phyloP scores from a whole-genome alignment of 2,797 vertebrate genomes.

The Phataginus tricuspis region DNA sequence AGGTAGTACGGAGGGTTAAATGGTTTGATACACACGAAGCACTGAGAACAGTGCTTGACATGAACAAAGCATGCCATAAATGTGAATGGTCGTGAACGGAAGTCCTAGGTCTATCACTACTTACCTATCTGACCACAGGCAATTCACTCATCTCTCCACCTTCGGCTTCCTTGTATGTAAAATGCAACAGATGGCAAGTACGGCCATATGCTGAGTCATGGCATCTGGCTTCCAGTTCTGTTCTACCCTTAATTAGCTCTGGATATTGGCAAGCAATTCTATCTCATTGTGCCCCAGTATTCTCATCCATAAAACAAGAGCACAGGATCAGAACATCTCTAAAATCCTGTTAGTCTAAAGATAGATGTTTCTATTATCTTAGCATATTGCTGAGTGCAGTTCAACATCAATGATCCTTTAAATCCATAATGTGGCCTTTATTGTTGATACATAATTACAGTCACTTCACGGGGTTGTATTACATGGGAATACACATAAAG shows the following conservation, averaged over 20 bases:
- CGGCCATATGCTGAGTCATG: neutral
- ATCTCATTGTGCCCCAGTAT: neutral
- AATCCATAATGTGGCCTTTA: conserved; percentile 5
- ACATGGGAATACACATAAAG: neutral
- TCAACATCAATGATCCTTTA: neutral
- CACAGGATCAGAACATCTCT: neutral
- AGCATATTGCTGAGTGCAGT: neutral
- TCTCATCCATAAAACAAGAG: neutral
- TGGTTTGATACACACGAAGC: no score
- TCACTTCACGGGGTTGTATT: neutral
- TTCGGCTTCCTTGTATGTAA: neutral
- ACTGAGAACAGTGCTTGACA: neutral
- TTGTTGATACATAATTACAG: neutral
- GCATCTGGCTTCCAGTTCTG: neutral
- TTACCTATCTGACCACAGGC: fast-evolving
- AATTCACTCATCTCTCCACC: neutral
- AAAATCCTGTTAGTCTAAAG: neutral
- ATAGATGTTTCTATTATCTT: neutral
- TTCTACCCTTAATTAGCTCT: neutral
- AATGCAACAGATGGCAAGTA: neutral
- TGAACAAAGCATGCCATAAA: neutral
- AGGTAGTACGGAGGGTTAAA: neutral
- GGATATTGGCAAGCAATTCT: neutral
- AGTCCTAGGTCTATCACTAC: neutral
- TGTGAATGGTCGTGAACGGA: neutral